Conservation (phyloP, 2,113 vertebrate genomes). For the Xenopus tropicalis region DNA sequence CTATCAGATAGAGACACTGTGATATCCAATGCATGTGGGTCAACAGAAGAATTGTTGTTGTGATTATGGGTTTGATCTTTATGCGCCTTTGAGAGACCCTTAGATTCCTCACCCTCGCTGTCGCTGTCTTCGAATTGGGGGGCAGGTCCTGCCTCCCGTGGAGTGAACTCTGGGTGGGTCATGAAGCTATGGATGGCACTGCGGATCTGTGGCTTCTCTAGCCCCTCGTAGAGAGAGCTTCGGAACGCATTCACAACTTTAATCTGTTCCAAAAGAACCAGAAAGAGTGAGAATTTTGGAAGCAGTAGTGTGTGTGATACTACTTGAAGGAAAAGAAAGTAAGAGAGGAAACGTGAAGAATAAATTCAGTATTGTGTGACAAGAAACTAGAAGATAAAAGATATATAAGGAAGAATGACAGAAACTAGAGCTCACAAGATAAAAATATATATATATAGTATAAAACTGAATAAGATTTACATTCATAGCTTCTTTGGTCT, state of each 20-base stretch:
- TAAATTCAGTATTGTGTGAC: constrained; percentile 5
- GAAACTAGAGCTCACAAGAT: constrained; percentile 3
- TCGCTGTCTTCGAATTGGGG: constrained; percentile 73
- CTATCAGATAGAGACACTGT: constrained; percentile 53
- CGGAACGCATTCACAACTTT: constrained; percentile 97
- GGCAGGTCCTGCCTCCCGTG: constrained; percentile 79
- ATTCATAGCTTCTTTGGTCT: background rate
- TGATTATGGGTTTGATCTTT: constrained; percentile 55
- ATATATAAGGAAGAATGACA: background rate
- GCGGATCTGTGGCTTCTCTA: constrained; percentile 84
- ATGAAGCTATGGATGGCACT: constrained; percentile 97
- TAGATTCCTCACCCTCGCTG: constrained; percentile 65
- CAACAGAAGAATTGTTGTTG: constrained; percentile 69
- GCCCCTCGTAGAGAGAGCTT: constrained; percentile 84
- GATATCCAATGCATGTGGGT: constrained; percentile 55
- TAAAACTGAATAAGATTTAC: background rate
- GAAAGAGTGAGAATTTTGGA: constrained; percentile 47
- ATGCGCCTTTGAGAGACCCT: constrained; percentile 51
- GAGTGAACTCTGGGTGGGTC: constrained; percentile 87
- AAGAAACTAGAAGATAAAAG: constrained; percentile 10
- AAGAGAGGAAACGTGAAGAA: constrained; percentile 32
- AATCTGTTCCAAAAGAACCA: constrained; percentile 72
- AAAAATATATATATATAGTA: constrained; percentile 8
- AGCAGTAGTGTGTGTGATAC: constrained; percentile 45
- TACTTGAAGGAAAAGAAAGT: constrained; percentile 23